Base-by-base conservation (phyloP, 2,113 vertebrate genomes). In the Thymallus thymallus region DNA sequence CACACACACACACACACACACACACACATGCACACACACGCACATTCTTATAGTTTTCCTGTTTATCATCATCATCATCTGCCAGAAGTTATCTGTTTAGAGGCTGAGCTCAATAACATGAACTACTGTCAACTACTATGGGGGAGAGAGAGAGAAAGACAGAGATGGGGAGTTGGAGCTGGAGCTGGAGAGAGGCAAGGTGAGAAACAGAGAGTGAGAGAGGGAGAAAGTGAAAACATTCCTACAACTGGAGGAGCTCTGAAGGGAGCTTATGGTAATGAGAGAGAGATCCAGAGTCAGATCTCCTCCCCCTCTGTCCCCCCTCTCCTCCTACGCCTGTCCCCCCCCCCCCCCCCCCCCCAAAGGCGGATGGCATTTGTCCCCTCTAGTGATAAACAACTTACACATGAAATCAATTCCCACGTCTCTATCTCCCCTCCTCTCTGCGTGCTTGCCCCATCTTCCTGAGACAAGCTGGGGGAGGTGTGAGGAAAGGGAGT, bases 401-500 rank as follows among this genome's bases (percentile, higher is more conserved):
- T 94, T 94, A 95, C 93, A 95, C 93, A 94, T 93, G 91, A 95
- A 95, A 95, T 95, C 93, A 93, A 93, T 95, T 93, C 93, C 92
- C 93, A 91, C 92, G 92, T 79, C 75, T 95, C 91, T 88, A 85
- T 92, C 91, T 84, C 90, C 85, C 86, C 86, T 83, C 90, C 88
- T 91, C 90, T 89, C 85, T 91, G 90, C 91, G 89, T 41, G 35
- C 35, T 9, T 93, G 92, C 91, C 85, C 90, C 87, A 23, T 83
- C 88, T 90, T 94, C 91, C 94, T 92, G 92, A 86, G 93, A 92
- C 89, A 92, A 95, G 93, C 92, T 90, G 20, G 32, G 56, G 22
- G 51, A 23, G 14, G 48, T 13, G 48, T 4, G 32, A 14, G 9
- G 29, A 29, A 30, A 65, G 48, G n/a, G 29, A 55, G 7, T 7